Base-by-base conservation (phyloP, 2,888 invertebrate genomes). In the Polylopha cassiicola region DNA sequence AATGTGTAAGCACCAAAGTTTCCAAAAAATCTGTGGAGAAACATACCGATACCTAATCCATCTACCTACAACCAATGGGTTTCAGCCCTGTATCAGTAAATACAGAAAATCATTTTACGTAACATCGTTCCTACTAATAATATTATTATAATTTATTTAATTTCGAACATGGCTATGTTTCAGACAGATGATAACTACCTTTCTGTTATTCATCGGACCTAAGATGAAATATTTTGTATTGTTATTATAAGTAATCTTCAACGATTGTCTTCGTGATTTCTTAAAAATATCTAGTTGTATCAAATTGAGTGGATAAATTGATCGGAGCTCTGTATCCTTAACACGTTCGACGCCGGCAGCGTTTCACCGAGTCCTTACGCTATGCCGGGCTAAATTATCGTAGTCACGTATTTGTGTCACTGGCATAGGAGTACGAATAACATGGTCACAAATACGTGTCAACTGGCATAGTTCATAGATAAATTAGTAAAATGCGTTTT, bases 191-290 rank as follows among this genome's bases (percentile, higher is more conserved):
- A 7, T 13, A 44, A 64, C 58, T 72, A 89, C 89, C 60, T 84
- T 81, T 52, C 84, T 85, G 43, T 87, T 87, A 4, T 86, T 70
- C 48, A 87, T 85, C 1, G 89, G 89, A 1, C 89, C 90, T 43
- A 93, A 77, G 67, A 93, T 92, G 65, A 90, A 92, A 70, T 90
- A 91, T 53, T 86, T 76, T 0, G 85, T 74, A 43, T 73, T 63
- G 27, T 85, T 77, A 45, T 76, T 76, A 39, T 88, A 79, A 18
- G 66, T 70, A 1, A 90, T 86, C 69, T 91, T 91, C 46, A 93
- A 71, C 0, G 89, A 85, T 58, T 87, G 87, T 15, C 90, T 78
- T 22, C 70, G 73, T 47, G 75, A 81, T 38, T 87, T 86, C 46
- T 89, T 88, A 67, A 89, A 92, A 17, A 92, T 80, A 2, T 46